phyloP scores from a whole-genome alignment of 2,113 vertebrate species.

The Psilopogon haemacephalus region DNA sequence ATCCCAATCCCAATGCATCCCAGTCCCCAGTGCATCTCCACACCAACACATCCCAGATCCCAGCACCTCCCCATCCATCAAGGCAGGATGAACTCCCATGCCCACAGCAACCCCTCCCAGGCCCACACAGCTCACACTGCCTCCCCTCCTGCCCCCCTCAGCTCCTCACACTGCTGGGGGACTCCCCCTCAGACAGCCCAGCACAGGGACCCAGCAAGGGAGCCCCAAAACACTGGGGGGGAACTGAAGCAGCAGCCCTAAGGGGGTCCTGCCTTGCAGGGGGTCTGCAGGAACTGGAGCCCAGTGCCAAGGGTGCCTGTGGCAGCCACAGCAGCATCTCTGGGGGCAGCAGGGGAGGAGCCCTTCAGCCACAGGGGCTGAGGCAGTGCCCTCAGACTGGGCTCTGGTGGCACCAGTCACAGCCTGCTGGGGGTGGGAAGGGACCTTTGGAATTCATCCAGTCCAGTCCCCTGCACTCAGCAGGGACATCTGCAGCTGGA shows the following conservation, averaged over 20 bases:
- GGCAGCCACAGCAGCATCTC: not conserved
- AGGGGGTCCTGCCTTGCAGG: not conserved
- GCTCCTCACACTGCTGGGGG: not conserved
- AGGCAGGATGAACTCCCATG: fast-evolving
- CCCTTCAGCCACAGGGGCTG: not conserved
- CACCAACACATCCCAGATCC: too few species aligned
- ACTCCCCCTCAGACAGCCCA: not conserved
- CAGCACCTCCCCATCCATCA: not conserved
- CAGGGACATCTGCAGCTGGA: too few species aligned
- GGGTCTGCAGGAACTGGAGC: fast-evolving
- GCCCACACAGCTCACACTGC: not conserved
- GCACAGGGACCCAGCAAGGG: not conserved
- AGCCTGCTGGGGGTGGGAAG: too few species aligned
- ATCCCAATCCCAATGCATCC: not conserved
- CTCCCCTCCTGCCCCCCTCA: fast-evolving
- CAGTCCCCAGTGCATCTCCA: fast-evolving
- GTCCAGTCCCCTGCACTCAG: too few species aligned
- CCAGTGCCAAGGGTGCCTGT: too few species aligned
- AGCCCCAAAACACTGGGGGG: not conserved
- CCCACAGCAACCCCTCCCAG: not conserved
- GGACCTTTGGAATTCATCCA: too few species aligned
- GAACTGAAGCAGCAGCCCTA: not conserved
- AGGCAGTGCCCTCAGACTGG: fast-evolving
- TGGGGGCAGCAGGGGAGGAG: not conserved
- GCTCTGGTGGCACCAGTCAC: not conserved